Evolutionary conservation across 37 sponge, comb jelly and placozoan genomes (phyloP).

Genomic region (Lycopodina hypogea): DNA sequence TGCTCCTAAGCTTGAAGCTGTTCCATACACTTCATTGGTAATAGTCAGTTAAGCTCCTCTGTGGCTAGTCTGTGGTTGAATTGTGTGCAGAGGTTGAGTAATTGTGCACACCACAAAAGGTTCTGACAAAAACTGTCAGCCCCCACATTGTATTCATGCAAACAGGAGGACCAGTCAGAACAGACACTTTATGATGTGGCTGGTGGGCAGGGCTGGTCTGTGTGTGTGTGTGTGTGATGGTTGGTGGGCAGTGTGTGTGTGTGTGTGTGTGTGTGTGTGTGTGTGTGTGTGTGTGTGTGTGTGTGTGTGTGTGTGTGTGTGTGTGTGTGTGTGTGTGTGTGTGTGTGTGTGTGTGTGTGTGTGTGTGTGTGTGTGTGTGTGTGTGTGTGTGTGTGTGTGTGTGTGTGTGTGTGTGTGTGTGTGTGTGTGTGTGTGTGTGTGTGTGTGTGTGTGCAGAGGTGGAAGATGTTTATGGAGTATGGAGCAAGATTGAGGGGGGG

Average conservation of each 20-base stretch:
- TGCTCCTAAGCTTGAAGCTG: no score
- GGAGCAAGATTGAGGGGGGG: no score
- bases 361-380: conserved; percentile 13
- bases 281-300: conserved; percentile 10
- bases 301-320: background rate
- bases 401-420: conserved; percentile 20
- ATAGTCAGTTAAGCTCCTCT: no score
- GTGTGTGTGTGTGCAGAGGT: conserved; percentile 26
- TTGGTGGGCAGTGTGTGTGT: background rate
- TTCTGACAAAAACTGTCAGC: no score
- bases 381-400: conserved; percentile 22
- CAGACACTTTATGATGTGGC: no score
- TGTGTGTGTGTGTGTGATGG: conserved; percentile 4
- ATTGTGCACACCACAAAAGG: no score
- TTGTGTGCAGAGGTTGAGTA: no score
- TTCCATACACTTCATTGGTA: no score
- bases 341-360: conserved; percentile 25
- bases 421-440: conserved; percentile 21
- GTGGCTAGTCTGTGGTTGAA: no score
- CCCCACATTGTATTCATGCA: no score
- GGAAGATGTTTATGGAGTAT: conserved; percentile 4
- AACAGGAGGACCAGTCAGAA: no score
- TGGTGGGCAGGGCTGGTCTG: background rate
- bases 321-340: conserved; percentile 22
- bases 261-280: conserved; percentile 4